These are phyloP conservation scores for Anableps anableps DNA, from an alignment of 2,797 vertebrate species.

Conservation along the genomic window DNA sequence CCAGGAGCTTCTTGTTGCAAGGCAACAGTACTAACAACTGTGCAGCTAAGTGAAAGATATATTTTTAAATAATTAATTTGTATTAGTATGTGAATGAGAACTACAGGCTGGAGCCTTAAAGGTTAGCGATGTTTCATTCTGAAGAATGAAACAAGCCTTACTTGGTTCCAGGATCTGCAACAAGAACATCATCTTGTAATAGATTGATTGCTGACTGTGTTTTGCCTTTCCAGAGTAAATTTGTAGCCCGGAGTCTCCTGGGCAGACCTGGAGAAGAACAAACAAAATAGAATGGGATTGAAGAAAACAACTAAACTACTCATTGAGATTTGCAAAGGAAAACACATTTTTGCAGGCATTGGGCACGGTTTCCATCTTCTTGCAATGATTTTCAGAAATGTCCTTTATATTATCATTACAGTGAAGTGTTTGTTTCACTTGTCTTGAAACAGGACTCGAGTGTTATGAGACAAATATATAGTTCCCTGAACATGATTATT, in stretches of 20 bases:
- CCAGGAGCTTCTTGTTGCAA: too few species aligned
- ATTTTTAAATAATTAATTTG: neutral
- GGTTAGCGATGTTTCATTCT: neutral
- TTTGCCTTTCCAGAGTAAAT: slow-evolving; percentile 92
- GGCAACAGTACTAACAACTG: too few species aligned
- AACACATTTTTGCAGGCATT: neutral
- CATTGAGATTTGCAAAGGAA: neutral
- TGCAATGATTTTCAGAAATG: neutral
- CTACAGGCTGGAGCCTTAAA: neutral
- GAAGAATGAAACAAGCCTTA: slow-evolving; percentile 60
- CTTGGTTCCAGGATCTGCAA: slow-evolving; percentile 94
- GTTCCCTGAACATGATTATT: neutral
- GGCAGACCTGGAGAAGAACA: slow-evolving; percentile 84
- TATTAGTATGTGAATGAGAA: neutral
- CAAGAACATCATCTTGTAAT: slow-evolving; percentile 90
- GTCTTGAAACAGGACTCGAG: neutral
- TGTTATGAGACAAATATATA: neutral
- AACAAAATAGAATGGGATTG: neutral
- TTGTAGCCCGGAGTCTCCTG: slow-evolving; percentile 89
- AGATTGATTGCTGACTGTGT: slow-evolving; percentile 89
- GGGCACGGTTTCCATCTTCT: neutral
- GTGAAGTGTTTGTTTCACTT: neutral
- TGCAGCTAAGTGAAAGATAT: neutral
- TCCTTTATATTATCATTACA: neutral
- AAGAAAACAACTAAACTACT: neutral